A percentile compares a stretch with the other conserved stretches of the same genome.
Conservation (phyloP, 2,113 vertebrate genomes). For the Heliornis fulica region DNA sequence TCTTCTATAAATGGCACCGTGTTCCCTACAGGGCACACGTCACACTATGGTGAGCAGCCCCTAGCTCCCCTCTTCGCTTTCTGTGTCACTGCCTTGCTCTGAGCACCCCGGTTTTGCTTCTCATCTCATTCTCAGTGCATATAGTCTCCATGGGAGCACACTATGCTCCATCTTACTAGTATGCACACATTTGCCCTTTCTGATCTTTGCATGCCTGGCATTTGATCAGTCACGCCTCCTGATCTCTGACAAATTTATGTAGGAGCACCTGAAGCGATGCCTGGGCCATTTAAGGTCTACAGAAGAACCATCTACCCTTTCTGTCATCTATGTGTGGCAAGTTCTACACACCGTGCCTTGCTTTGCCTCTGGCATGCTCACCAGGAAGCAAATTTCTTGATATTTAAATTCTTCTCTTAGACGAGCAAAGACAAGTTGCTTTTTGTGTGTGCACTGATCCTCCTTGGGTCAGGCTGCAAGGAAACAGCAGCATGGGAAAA, state of each 20-base stretch:
- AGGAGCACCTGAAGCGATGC: not conserved
- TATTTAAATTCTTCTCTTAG: not conserved
- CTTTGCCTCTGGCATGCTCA: not conserved
- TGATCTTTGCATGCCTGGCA: not conserved
- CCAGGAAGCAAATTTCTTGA: not conserved
- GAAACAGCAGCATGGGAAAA: not conserved
- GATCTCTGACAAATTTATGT: not conserved
- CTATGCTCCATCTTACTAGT: not conserved
- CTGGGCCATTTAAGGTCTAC: not conserved
- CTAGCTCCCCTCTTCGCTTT: not conserved
- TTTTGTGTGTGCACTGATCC: rapidly evolving
- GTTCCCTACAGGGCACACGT: not conserved
- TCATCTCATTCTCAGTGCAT: not conserved
- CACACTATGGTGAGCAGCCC: rapidly evolving
- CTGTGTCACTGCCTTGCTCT: not conserved
- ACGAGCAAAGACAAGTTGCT: not conserved
- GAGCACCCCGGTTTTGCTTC: not conserved
- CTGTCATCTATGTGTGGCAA: not conserved
- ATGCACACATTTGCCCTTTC: not conserved
- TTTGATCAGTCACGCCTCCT: not conserved
- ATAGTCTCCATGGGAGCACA: too few species aligned
- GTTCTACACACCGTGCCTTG: not conserved
- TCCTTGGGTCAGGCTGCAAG: not conserved
- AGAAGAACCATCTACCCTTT: not conserved
- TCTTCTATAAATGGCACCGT: not conserved